Evolutionary conservation across 2,113 vertebrate species (phyloP).

Genomic region (Penelope pileata): DNA sequence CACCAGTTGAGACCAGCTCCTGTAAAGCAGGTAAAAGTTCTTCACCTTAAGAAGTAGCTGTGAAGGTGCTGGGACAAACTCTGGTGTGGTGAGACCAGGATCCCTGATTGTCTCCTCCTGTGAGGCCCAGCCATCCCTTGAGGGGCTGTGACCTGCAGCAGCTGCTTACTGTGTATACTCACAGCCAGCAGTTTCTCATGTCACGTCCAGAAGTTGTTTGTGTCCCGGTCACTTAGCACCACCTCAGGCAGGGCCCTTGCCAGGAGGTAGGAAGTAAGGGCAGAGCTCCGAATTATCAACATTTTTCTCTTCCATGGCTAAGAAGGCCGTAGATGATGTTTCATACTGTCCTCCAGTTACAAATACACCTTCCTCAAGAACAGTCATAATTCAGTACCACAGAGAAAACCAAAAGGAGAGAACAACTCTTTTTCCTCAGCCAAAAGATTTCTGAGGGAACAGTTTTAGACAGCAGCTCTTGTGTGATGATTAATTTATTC

Average conservation of each 20-base stretch:
- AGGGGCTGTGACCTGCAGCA: neutral
- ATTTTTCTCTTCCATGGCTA: neutral
- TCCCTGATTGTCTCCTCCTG: fast-evolving
- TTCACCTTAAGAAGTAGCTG: fast-evolving
- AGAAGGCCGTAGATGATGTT: neutral
- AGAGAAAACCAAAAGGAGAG: neutral
- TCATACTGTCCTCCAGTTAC: neutral
- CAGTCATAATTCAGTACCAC: neutral
- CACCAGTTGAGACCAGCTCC: neutral
- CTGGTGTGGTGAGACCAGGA: no score
- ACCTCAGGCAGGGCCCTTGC: neutral
- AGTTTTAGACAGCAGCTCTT: neutral
- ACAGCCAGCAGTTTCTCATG: neutral
- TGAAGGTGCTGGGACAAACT: neutral
- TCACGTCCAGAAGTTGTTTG: fast-evolving
- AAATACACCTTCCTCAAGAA: neutral
- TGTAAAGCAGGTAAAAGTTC: neutral
- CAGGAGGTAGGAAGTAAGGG: neutral
- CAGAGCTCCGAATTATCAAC: neutral
- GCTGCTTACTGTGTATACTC: neutral
- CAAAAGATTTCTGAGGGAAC: neutral
- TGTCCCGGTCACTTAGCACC: neutral
- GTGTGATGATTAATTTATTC: neutral
- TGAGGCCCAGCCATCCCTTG: neutral
- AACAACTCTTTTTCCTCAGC: neutral